A percentile compares a stretch with the other conserved stretches of the same genome.
These are phyloP conservation scores for Leptopilina syphax DNA, from an alignment of 2,888 invertebrate species.

Conservation along the genomic window DNA sequence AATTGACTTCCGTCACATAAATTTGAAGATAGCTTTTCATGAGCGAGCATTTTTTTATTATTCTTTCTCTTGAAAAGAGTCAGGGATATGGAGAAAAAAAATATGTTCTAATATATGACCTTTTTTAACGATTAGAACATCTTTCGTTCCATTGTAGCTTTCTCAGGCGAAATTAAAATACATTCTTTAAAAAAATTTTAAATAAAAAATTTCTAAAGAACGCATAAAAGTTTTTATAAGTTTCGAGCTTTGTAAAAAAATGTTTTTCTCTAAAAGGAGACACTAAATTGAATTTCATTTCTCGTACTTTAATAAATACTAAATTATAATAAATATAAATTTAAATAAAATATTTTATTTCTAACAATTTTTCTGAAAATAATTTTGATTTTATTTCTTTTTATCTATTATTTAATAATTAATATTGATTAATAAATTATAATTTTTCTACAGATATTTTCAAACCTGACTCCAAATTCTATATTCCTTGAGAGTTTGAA, in stretches of 20 bases:
- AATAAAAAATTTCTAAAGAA: not conserved
- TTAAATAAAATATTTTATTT: too few species aligned
- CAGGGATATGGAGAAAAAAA: not conserved
- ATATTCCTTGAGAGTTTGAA: too few species aligned
- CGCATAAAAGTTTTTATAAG: not conserved
- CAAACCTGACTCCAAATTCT: too few species aligned
- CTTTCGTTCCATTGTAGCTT: not conserved
- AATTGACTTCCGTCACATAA: not conserved
- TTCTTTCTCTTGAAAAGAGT: not conserved
- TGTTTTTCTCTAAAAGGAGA: not conserved
- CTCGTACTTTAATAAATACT: too few species aligned
- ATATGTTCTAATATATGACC: not conserved
- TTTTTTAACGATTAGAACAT: not conserved
- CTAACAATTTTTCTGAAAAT: too few species aligned
- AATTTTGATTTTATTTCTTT: too few species aligned
- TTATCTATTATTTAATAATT: too few species aligned
- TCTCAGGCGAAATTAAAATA: not conserved
- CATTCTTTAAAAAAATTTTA: not conserved
- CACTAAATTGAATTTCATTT: too few species aligned
- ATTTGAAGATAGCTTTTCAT: not conserved
- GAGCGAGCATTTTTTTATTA: not conserved
- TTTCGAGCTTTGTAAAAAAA: not conserved
- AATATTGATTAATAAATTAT: too few species aligned
- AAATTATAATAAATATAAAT: too few species aligned
- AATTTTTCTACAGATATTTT: too few species aligned